phyloP scores from a whole-genome alignment of 2,888 invertebrate species.

The Dilophus febrilis region DNA sequence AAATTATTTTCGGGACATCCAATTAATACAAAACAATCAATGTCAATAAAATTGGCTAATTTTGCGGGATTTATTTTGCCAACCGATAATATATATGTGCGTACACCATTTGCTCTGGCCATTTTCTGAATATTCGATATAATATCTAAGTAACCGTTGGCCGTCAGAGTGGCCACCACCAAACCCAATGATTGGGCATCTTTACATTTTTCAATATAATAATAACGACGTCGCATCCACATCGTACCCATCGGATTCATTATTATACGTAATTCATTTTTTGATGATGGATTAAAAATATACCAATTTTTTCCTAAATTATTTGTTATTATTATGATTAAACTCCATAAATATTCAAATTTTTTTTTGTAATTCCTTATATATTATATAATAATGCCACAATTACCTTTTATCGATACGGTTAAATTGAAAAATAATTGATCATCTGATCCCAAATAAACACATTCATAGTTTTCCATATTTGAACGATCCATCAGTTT shows the following conservation, averaged over 20 bases:
- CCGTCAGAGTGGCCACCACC: conserved; percentile 78
- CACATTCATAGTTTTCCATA: conserved; percentile 36
- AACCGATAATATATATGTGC: conserved; percentile 79
- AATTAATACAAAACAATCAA: conserved; percentile 82
- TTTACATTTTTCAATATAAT: conserved; percentile 75
- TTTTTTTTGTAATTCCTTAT: too few relatives aligned
- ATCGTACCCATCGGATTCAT: conserved; percentile 33
- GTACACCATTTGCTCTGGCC: conserved; percentile 60
- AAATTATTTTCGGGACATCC: conserved; percentile 84
- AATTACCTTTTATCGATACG: conserved; percentile 35
- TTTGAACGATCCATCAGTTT: conserved; percentile 15
- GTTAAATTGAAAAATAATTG: conserved; percentile 46
- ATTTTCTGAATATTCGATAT: conserved; percentile 57
- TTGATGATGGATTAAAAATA: conserved; percentile 33
- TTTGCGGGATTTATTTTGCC: conserved; percentile 92
- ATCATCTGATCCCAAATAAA: conserved; percentile 49
- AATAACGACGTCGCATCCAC: conserved; percentile 64
- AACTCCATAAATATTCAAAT: too few relatives aligned
- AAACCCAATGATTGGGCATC: conserved; percentile 79
- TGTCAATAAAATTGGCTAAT: conserved; percentile 77
- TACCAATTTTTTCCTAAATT: conserved; percentile 42
- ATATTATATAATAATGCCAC: too few relatives aligned
- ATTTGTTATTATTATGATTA: too few relatives aligned
- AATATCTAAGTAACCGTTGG: conserved; percentile 57
- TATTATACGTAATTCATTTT: conserved; percentile 22